Evolutionary conservation across 2,888 invertebrate genomes (phyloP).

Genomic region (Entomobrya proxima): DNA sequence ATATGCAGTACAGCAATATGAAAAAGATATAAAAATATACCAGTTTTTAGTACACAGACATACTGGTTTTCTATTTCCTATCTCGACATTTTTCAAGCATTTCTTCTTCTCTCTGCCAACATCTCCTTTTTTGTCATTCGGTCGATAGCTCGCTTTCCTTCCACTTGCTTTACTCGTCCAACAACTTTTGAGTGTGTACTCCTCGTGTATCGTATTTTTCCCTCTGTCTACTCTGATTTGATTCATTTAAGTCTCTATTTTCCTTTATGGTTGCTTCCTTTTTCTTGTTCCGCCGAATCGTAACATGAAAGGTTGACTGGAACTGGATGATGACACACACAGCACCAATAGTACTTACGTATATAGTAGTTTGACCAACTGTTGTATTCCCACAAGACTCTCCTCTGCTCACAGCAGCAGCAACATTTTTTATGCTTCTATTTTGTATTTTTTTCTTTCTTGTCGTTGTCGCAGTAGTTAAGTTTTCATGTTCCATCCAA

Average conservation of each 20-base stretch:
- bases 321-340: neutral
- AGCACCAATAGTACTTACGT: neutral
- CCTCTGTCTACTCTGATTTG: conserved; percentile 24
- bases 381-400: conserved; percentile 64
- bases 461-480: conserved; percentile 1
- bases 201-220: neutral
- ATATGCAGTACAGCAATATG: no score
- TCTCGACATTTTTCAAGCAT: conserved; percentile 7
- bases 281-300: conserved; percentile 31
- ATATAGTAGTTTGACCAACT: conserved; percentile 48
- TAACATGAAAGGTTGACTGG: conserved; percentile 27
- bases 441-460: neutral
- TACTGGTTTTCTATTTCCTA: neutral
- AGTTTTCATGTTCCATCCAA: neutral
- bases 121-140: conserved; percentile 49
- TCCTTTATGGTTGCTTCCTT: conserved; percentile 54
- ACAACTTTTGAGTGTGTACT: conserved; percentile 4
- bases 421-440: neutral
- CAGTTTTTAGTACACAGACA: neutral
- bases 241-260: conserved; percentile 53
- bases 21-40: no score
- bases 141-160: conserved; percentile 60
- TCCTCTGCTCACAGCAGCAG: conserved; percentile 16
- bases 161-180: conserved; percentile 54
- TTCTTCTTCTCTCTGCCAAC: neutral